Conservation (phyloP, 2,888 invertebrate genomes). For the Dicranocentrus wangi region DNA sequence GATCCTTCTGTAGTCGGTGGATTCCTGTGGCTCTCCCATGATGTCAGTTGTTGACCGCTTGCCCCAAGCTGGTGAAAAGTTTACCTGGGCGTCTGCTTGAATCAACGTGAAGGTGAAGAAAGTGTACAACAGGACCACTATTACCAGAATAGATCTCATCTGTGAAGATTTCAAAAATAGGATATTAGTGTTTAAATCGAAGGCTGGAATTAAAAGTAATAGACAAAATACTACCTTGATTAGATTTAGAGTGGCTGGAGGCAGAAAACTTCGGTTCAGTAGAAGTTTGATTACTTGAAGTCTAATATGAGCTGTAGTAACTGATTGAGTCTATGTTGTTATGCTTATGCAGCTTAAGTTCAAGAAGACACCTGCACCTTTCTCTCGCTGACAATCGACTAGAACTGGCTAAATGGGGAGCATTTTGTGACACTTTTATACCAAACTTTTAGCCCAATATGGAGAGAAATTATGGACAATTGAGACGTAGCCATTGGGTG, state of each 20-base stretch:
- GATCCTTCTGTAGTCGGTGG: conserved; percentile 48
- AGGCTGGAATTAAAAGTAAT: too few species aligned
- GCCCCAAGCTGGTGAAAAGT: conserved; percentile 79
- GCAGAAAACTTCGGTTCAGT: too few species aligned
- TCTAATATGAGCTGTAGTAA: too few species aligned
- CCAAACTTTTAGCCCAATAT: conserved; percentile 6
- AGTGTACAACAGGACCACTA: conserved; percentile 55
- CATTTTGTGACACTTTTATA: conserved; percentile 24
- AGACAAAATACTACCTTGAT: conserved; percentile 1
- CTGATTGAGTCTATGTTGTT: too few species aligned
- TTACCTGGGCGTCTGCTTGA: conserved; percentile 76
- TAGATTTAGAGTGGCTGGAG: background rate
- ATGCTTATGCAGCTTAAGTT: too few species aligned
- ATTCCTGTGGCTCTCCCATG: conserved; percentile 38
- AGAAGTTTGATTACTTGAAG: too few species aligned
- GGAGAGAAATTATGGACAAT: too few species aligned
- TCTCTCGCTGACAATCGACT: too few species aligned
- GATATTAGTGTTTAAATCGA: background rate
- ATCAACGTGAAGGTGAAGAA: conserved; percentile 58
- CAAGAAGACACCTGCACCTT: too few species aligned
- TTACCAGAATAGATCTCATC: conserved; percentile 48
- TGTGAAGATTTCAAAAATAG: conserved; percentile 17
- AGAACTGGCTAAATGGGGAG: too few species aligned
- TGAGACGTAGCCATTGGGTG: too few species aligned
- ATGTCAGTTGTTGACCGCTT: conserved; percentile 73